Evolutionary conservation across 2,113 vertebrate genomes (phyloP), one percentile per base, ranked within the genome.

Genomic region (Budorcas taxicolor): DNA sequence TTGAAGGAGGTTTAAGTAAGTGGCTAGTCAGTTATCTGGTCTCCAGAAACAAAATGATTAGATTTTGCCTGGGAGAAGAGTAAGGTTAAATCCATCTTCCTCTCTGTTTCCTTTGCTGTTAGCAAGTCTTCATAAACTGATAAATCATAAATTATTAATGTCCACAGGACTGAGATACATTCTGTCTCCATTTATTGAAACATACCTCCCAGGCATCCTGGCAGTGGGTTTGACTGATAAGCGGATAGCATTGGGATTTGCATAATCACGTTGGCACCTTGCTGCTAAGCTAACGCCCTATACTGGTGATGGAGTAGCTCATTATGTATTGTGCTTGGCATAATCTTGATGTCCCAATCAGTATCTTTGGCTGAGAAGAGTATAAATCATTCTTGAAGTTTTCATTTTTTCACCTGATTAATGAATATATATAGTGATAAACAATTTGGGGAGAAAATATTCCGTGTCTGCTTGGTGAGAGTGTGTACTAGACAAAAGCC

Each of bases 131-230:
- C 47, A 97, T 97, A 98, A 97, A 98, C 88, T 98, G 97, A 98
- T 98, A 98, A 98, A 98, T 98, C 95, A 98, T 97, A 98, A 98
- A 98, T 98, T 98, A 98, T 98, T 98, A 98, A 98, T 98, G 96
- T 97, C 96, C 98, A 53, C 60, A 29, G 45, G 6, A 0, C 53
- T 85, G 92, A 97, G 90, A 94, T n/a, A 97, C 55, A 97, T 93
- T 94, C n/a, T 89, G 91, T 97, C 91, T 98, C 86, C 31, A 78
- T 97, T 97, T 97, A 97, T 96, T 98, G 97, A 98, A 98, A 98
- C 92, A 87, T 97, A 81, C 98, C 97, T 98, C 82, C 93, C 13
- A 97, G 97, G 88, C 92, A 81, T 97, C 88, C 91, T 97, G 97
- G 90, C 27, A 83, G 90, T 92, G 84, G 92, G 87, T 97, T 97